phyloP scores from a whole-genome alignment of 2,888 invertebrate genomes.

The Leptopterna dolabrata region DNA sequence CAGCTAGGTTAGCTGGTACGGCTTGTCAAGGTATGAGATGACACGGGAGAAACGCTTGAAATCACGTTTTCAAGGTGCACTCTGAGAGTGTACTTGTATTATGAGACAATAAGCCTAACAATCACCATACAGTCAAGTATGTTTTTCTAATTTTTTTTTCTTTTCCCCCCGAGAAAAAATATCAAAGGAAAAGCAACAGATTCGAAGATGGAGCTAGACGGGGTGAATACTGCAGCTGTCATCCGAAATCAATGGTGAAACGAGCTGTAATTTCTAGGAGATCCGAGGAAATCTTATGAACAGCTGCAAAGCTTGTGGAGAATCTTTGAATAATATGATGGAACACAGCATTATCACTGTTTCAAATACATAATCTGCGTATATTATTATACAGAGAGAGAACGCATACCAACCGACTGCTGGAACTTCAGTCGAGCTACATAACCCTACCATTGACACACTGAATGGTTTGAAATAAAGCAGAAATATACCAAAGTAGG shows the following conservation, averaged over 20 bases:
- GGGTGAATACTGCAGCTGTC: not conserved
- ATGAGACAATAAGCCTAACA: too few relatives aligned
- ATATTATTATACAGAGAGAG: not conserved
- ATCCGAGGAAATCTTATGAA: not conserved
- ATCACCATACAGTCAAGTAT: too few relatives aligned
- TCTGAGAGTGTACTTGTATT: too few relatives aligned
- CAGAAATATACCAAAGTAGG: not conserved
- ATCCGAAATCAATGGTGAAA: not conserved
- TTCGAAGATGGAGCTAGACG: not conserved
- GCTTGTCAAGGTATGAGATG: too few relatives aligned
- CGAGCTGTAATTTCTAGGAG: not conserved
- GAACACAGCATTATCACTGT: not conserved
- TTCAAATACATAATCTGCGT: not conserved
- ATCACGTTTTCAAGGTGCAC: too few relatives aligned
- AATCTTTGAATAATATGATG: too few relatives aligned
- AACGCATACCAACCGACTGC: not conserved
- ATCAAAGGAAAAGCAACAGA: not conserved
- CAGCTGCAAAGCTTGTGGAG: not conserved
- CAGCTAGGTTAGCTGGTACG: too few relatives aligned
- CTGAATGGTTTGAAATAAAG: not conserved
- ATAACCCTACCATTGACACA: not conserved
- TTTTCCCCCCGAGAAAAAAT: not conserved
- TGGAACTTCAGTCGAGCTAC: not conserved
- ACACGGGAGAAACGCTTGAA: too few relatives aligned
- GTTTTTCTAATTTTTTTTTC: too few relatives aligned